Percentiles rank a stretch among this genome's conserved stretches.
phyloP scores from a whole-genome alignment of 2,888 invertebrate genomes.

The Pandemis heparana region DNA sequence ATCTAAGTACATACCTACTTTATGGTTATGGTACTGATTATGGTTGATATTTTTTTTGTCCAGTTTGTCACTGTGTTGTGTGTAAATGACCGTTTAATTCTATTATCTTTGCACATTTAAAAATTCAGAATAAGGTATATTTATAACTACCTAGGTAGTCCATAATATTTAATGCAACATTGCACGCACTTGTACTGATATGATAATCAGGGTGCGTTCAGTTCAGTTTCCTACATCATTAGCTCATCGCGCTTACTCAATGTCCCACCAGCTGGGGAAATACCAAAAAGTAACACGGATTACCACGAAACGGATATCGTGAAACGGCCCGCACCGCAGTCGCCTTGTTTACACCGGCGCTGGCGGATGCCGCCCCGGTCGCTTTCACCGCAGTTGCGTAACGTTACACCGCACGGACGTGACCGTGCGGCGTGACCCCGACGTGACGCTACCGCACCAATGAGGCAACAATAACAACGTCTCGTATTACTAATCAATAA shows the following conservation, averaged over 20 bases:
- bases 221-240: neutral
- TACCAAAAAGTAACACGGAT: constrained; percentile 10
- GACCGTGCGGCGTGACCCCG: constrained; percentile 35
- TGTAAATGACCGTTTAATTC: too few relatives aligned
- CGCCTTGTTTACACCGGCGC: constrained; percentile 40
- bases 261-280: neutral
- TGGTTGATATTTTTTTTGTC: too few relatives aligned
- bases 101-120: neutral
- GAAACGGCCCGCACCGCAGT: constrained; percentile 24
- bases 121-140: neutral
- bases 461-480: constrained; percentile 18
- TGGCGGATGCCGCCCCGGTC: constrained; percentile 42
- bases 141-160: too few relatives aligned
- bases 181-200: too few relatives aligned
- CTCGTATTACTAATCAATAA: neutral
- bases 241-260: neutral
- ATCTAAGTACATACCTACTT: too few relatives aligned
- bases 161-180: too few relatives aligned
- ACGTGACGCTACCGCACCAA: constrained; percentile 21
- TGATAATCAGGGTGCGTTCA: neutral
- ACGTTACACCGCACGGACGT: constrained; percentile 43
- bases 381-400: constrained; percentile 52
- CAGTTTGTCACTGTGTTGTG: too few relatives aligned
- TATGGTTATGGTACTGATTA: too few relatives aligned
- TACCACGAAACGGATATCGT: constrained; percentile 38